Base-by-base conservation (phyloP, 2,888 invertebrate species). In the Pterostichus madidus region DNA sequence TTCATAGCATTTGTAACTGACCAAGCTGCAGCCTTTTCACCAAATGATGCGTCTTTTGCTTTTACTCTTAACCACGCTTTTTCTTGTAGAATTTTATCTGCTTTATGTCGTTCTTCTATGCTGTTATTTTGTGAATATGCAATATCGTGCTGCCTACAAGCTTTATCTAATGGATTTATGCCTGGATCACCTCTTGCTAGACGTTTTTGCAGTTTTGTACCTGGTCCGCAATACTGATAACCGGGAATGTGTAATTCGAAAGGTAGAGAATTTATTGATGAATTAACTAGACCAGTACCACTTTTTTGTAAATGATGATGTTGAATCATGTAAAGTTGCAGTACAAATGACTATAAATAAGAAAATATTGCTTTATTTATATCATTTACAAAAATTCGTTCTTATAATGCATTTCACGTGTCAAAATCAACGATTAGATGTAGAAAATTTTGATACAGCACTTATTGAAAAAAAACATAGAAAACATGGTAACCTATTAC, bases 171-270 rank as follows among this genome's bases (percentile, higher is more conserved):
- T 10, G 44, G 52, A 84, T 86, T 86, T n/a, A 86, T 79, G 7
- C 87, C 87, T 59, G 31, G 81, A 84, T 88, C 88, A 44, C 87
- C 87, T 39, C 88, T 84, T 17, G 80, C 83, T 31, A 86, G 73
- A 11, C 86, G 61, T 71, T 85, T 68, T 35, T 83, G 68, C 53
- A 86, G 68, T 79, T 85, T 85, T 6, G 85, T 84, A 15, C 83
- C 83, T 7, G 73, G 84, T 49, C 83, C 82, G 31, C 82, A 84
- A 17, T 39, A 84, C 5, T 79, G 15, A 83, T 84, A 84, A 15
- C 84, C 73, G 11, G 84, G 84, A 5, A 82, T 59, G 59, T 84
- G 81, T 39, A 82, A 15, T 17, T 84, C 84, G 15, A 84, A 13
- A 17, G 83, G 83, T 13, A 83, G 52, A 46, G 39, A 32, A 53